phyloP scores from a whole-genome alignment of 2,113 vertebrate genomes.

The Chaenogobius annularis region DNA sequence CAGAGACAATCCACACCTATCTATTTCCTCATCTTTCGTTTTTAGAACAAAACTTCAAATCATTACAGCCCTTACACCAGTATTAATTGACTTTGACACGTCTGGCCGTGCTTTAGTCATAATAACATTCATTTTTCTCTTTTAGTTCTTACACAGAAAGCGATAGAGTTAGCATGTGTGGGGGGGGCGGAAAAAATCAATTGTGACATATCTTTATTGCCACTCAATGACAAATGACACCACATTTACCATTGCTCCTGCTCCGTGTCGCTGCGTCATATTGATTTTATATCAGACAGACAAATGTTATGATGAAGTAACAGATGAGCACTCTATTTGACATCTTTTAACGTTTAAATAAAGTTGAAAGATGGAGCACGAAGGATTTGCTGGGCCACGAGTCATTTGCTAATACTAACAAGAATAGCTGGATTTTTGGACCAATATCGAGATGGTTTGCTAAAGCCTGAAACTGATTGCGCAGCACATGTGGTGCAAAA shows the following conservation, averaged over 20 bases:
- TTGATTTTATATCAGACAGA: constrained; percentile 72
- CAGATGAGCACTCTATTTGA: constrained; percentile 61
- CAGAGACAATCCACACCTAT: constrained; percentile 11
- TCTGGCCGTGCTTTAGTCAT: constrained; percentile 50
- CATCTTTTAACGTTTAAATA: constrained; percentile 67
- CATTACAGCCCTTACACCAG: constrained; percentile 37
- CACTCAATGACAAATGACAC: constrained; percentile 69
- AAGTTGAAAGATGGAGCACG: constrained; percentile 26
- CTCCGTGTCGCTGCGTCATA: constrained; percentile 67
- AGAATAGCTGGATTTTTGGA: constrained; percentile 7
- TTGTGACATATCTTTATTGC: constrained; percentile 77
- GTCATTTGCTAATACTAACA: constrained; percentile 25
- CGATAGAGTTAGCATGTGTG: neutral
- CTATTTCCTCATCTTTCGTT: neutral
- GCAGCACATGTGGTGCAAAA: constrained; percentile 56
- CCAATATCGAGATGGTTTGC: constrained; percentile 25
- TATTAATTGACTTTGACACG: constrained; percentile 60
- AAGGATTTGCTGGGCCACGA: neutral
- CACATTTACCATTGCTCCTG: constrained; percentile 61
- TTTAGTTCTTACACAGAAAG: constrained; percentile 23
- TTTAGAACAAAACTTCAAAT: constrained; percentile 43
- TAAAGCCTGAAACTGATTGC: constrained; percentile 48
- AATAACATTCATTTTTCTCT: constrained; percentile 48
- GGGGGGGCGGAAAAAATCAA: constrained; percentile 55
- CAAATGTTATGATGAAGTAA: constrained; percentile 70